phyloP scores from a whole-genome alignment of 2,797 vertebrate species.

The Hippopotamyrus pictus region DNA sequence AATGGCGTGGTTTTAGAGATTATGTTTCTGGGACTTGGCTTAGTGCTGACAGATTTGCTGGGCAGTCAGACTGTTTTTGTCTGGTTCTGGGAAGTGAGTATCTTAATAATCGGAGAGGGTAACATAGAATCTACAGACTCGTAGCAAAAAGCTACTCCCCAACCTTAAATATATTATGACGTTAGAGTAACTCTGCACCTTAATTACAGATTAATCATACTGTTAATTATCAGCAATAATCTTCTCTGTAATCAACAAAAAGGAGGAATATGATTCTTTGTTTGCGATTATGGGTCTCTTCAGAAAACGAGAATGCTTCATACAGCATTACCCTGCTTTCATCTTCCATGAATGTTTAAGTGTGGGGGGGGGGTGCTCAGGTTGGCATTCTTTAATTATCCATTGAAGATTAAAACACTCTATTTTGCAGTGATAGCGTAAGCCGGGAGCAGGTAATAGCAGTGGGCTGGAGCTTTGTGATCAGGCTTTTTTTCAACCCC shows the following conservation, averaged over 20 bases:
- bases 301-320: background rate
- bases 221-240: constrained; percentile 55
- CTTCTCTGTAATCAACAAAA: constrained; percentile 48
- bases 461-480: constrained; percentile 56
- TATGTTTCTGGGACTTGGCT: constrained; percentile 36
- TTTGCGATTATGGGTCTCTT: constrained; percentile 46
- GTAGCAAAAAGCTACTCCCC: background rate
- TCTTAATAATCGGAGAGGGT: background rate
- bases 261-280: constrained; percentile 57
- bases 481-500: constrained; percentile 45
- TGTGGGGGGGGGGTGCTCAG: constrained; percentile 53
- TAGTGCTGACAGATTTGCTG: constrained; percentile 19
- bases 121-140: background rate
- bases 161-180: constrained; percentile 3
- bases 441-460: constrained; percentile 45
- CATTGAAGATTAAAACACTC: constrained; percentile 66
- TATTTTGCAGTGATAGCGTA: constrained; percentile 50
- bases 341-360: constrained; percentile 47
- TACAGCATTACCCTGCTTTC: constrained; percentile 45
- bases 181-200: background rate
- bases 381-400: constrained; percentile 71
- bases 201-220: constrained; percentile 37
- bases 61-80: background rate
- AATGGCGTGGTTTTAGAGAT: constrained; percentile 49
- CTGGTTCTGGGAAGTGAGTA: background rate